These are phyloP conservation scores for Tolypeutes matacus DNA, from an alignment of 2,797 vertebrate genomes.

Conservation along the genomic window DNA sequence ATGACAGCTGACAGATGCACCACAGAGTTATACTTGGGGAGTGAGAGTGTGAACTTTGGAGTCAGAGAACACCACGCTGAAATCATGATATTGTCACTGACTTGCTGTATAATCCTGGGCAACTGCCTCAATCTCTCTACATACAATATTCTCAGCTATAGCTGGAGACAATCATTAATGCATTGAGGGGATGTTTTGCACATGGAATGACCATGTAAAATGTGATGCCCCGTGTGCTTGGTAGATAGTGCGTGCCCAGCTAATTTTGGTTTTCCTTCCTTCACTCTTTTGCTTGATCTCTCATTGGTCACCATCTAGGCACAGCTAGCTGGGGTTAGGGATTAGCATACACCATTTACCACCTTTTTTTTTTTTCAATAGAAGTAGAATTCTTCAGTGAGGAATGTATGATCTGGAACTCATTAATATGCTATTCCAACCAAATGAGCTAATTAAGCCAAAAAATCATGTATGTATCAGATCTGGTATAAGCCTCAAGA, in stretches of 20 bases:
- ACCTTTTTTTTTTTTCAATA: not conserved
- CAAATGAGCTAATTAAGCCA: not conserved
- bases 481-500: too few relatives aligned
- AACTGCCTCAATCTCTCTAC: not conserved
- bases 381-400: not conserved
- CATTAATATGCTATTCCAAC: not conserved
- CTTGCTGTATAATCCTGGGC: too few relatives aligned
- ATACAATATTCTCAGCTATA: fast-evolving
- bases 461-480: not conserved
- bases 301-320: not conserved
- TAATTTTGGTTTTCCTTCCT: not conserved
- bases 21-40: fast-evolving
- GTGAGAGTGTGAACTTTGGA: not conserved
- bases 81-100: not conserved
- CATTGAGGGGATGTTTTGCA: fast-evolving
- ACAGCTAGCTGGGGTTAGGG: not conserved
- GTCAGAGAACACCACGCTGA: fast-evolving
- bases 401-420: not conserved
- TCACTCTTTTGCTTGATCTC: not conserved
- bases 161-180: not conserved
- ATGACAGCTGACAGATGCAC: not conserved
- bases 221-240: not conserved
- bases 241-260: fast-evolving
- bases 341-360: fast-evolving
- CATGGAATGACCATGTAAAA: not conserved